Conservation (phyloP, 2,113 vertebrate species). For the Scolopax mira region DNA sequence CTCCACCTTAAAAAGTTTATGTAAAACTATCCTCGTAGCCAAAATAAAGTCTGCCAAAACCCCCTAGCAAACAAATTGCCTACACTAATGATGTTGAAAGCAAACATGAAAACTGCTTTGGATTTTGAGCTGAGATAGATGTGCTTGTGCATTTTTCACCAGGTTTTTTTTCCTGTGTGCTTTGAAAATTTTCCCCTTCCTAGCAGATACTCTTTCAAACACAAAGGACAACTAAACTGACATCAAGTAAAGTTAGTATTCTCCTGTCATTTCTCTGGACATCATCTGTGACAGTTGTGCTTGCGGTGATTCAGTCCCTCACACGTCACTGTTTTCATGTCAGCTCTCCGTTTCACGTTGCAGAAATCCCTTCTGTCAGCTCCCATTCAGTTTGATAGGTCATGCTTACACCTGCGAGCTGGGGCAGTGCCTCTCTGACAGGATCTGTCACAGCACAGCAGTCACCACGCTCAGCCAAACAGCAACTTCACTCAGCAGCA, state of each 20-base stretch:
- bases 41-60: accelerated
- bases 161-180: no score
- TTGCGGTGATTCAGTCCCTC: conserved; percentile 55
- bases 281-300: conserved; percentile 71
- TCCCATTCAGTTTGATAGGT: conserved; percentile 74
- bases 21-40: neutral
- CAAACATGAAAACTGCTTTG: neutral
- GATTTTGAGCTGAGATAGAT: neutral
- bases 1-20: neutral
- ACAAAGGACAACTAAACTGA: conserved; percentile 67
- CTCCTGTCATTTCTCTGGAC: conserved; percentile 66
- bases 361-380: conserved; percentile 76
- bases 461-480: conserved; percentile 61
- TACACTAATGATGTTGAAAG: neutral
- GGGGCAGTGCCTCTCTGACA: conserved; percentile 62
- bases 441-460: conserved; percentile 66
- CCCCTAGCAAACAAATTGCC: neutral
- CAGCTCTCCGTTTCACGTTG: conserved; percentile 57
- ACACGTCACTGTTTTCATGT: conserved; percentile 71
- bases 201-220: conserved; percentile 33
- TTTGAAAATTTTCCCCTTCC: neutral
- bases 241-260: conserved; percentile 69
- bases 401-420: conserved; percentile 70
- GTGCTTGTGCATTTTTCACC: neutral
- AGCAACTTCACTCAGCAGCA: conserved; percentile 38